These are phyloP conservation scores for Oligia latruncula DNA, from an alignment of 2,888 invertebrate species.

Conservation along the genomic window DNA sequence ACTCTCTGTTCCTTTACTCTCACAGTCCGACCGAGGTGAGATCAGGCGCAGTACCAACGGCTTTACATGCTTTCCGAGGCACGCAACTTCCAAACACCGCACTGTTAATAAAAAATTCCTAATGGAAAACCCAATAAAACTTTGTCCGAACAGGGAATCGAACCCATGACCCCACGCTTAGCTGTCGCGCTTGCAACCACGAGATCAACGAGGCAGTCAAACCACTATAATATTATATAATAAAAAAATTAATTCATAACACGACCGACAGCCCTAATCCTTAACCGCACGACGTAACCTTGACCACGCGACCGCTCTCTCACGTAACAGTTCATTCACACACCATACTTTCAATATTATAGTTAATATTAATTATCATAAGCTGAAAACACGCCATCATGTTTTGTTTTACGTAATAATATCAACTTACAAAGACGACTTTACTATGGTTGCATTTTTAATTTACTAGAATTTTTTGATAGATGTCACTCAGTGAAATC, in stretches of 20 bases:
- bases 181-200: too few species aligned
- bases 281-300: slow-evolving; percentile 44
- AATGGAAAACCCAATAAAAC: too few species aligned
- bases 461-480: neutral
- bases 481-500: too few species aligned
- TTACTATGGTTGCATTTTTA: neutral
- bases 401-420: slow-evolving; percentile 20
- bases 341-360: slow-evolving; percentile 32
- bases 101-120: too few species aligned
- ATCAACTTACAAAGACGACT: neutral
- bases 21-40: too few species aligned
- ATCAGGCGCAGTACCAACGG: too few species aligned
- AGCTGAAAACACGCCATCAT: slow-evolving; percentile 17
- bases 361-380: slow-evolving; percentile 9
- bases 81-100: too few species aligned
- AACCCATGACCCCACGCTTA: too few species aligned
- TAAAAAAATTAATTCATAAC: neutral
- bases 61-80: too few species aligned
- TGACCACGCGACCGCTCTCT: slow-evolving; percentile 44
- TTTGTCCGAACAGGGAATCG: too few species aligned
- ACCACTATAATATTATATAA: neutral
- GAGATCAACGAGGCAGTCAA: too few species aligned
- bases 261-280: neutral
- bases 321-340: slow-evolving; percentile 70
- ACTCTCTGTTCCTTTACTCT: too few species aligned